These are phyloP conservation scores for Hipposideros armiger DNA, from an alignment of 2,113 vertebrate genomes.

Conservation along the genomic window DNA sequence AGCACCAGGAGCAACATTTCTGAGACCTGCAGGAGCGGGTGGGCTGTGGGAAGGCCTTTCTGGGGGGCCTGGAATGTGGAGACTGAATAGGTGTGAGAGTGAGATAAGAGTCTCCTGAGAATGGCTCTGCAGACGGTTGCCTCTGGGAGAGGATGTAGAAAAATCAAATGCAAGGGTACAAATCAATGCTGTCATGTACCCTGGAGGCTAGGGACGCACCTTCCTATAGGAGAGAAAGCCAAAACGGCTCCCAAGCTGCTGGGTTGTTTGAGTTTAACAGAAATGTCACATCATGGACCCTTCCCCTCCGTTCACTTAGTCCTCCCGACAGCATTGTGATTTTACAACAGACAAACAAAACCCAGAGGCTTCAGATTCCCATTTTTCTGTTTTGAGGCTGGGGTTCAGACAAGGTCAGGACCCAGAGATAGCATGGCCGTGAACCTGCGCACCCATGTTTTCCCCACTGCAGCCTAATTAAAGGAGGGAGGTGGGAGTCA, in stretches of 20 bases:
- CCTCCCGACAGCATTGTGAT: background rate
- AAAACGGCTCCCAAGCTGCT: background rate
- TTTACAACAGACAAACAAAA: background rate
- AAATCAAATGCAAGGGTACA: background rate
- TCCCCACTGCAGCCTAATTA: background rate
- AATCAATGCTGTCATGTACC: background rate
- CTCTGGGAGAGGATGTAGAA: background rate
- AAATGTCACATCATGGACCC: background rate
- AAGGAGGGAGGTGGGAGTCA: no score
- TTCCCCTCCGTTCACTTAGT: background rate
- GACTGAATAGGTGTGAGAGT: background rate
- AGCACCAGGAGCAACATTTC: rapidly evolving
- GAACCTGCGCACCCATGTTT: background rate
- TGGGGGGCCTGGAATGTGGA: background rate
- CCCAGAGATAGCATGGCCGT: background rate
- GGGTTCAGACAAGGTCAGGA: background rate
- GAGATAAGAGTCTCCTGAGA: background rate
- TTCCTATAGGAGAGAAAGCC: background rate
- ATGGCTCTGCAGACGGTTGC: background rate
- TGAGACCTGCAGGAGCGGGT: rapidly evolving
- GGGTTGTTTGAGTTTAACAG: background rate
- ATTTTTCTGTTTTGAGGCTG: background rate
- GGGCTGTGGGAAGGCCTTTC: no score
- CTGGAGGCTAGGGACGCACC: background rate
- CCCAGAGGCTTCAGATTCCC: rapidly evolving